phyloP scores from a whole-genome alignment of 1,140 invertebrate genomes.

The Leptonema lineaticorne region DNA sequence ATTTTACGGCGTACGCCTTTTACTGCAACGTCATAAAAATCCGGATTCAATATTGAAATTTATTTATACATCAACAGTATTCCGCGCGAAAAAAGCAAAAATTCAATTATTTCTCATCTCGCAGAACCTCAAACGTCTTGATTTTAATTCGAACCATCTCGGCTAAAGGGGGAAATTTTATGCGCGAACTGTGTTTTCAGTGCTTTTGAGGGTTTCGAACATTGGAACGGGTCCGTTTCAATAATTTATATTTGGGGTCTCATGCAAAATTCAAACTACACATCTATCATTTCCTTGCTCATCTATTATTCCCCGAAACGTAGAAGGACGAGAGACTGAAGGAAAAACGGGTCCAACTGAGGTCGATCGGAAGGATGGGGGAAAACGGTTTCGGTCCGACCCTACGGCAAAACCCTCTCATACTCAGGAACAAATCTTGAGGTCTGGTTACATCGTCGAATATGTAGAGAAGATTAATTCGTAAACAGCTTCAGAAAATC shows the following conservation, averaged over 20 bases:
- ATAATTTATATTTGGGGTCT: slow-evolving; percentile 25
- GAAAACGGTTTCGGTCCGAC: neutral
- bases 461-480: slow-evolving; percentile 19
- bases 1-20: neutral
- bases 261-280: slow-evolving; percentile 38
- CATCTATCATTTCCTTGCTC: slow-evolving; percentile 39
- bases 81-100: neutral
- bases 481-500: slow-evolving; percentile 16
- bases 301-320: slow-evolving; percentile 34
- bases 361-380: neutral
- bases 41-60: neutral
- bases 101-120: neutral
- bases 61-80: neutral
- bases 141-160: slow-evolving; percentile 8
- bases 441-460: slow-evolving; percentile 14
- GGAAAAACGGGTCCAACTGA: too few species aligned
- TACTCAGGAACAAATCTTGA: slow-evolving; percentile 16
- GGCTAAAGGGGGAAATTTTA: neutral
- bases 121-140: neutral
- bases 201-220: too few species aligned
- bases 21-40: neutral
- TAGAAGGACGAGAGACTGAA: too few species aligned
- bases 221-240: too few species aligned
- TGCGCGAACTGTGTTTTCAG: slow-evolving; percentile 2
- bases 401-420: neutral